Conservation (phyloP, 2,888 invertebrate species). For the Pelosia muscerda region DNA sequence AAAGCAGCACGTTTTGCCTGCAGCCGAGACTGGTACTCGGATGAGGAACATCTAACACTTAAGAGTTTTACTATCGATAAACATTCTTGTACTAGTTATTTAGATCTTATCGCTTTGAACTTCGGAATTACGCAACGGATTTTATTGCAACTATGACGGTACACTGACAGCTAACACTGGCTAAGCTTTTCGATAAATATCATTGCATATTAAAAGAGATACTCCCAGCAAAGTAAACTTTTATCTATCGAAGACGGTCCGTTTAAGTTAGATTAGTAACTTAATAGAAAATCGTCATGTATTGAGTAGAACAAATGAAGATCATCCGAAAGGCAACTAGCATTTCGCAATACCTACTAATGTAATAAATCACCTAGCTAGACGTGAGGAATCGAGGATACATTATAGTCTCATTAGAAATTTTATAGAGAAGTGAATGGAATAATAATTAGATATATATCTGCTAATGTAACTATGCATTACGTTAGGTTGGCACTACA, state of each 20-base stretch:
- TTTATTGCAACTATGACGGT: background rate
- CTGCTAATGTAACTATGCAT: background rate
- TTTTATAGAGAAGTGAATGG: constrained; percentile 22
- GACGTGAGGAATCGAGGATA: constrained; percentile 36
- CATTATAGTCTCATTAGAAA: constrained; percentile 26
- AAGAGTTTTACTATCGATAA: background rate
- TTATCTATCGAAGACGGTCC: too few species aligned
- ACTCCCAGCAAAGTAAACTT: too few species aligned
- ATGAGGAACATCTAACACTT: too few species aligned
- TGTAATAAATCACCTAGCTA: constrained; percentile 28
- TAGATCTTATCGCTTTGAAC: too few species aligned
- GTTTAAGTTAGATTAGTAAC: background rate
- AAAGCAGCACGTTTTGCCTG: too few species aligned
- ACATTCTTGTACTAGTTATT: background rate
- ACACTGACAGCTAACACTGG: background rate
- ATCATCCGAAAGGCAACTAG: constrained; percentile 23
- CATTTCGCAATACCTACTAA: constrained; percentile 39
- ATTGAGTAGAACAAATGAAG: constrained; percentile 27
- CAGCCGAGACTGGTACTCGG: too few species aligned
- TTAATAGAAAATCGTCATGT: background rate
- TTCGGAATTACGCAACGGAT: background rate
- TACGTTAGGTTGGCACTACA: background rate
- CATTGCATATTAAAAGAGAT: too few species aligned
- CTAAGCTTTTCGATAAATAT: background rate
- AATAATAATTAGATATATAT: constrained; percentile 11